Evolutionary conservation across 2,888 invertebrate genomes (phyloP).

Genomic region (Lydus trimaculatus): DNA sequence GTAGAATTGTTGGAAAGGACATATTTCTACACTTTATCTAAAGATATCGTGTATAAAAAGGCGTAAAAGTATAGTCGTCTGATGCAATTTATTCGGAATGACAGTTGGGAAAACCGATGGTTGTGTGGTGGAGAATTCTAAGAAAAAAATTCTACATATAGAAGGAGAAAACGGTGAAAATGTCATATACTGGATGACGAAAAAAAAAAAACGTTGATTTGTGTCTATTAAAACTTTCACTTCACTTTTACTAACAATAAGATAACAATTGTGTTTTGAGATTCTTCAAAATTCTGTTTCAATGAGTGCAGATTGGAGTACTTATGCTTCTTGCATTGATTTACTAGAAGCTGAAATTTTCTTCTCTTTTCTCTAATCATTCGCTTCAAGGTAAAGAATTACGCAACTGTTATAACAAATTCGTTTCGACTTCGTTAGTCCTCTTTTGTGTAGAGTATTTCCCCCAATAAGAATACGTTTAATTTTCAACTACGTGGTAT

Average conservation of each 20-base stretch:
- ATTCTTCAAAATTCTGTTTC: no score
- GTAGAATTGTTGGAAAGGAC: constrained; percentile 22
- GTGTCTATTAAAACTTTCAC: neutral
- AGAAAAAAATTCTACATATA: neutral
- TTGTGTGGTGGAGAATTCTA: neutral
- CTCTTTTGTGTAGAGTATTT: neutral
- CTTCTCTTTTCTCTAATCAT: neutral
- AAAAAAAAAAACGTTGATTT: neutral
- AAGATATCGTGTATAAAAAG: constrained; percentile 29
- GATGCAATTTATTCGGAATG: constrained; percentile 25
- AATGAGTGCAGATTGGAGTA: no score
- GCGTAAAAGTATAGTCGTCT: constrained; percentile 18
- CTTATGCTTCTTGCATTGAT: neutral
- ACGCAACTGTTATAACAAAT: neutral
- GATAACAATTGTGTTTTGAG: neutral
- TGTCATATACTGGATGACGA: neutral
- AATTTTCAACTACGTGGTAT: neutral
- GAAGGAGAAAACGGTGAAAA: constrained; percentile 15
- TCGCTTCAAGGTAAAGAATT: neutral
- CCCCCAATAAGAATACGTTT: neutral
- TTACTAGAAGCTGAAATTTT: neutral
- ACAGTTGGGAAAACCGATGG: constrained; percentile 13
- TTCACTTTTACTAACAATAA: neutral
- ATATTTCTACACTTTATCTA: constrained; percentile 29
- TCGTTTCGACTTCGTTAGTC: neutral